phyloP scores from a whole-genome alignment of 2,113 vertebrate genomes.

The Bufo bufo region DNA sequence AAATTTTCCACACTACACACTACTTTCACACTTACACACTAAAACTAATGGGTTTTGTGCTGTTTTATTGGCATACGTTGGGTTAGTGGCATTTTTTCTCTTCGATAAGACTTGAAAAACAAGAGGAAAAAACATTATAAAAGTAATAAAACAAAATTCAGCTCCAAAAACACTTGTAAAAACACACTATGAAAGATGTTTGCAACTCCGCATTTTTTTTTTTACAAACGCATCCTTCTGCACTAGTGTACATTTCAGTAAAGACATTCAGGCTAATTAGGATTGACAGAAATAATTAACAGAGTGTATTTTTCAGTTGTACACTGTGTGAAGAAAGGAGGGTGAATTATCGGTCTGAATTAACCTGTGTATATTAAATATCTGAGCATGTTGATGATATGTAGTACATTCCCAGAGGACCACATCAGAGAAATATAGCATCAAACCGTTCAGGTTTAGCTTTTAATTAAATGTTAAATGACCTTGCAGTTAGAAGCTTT shows the following conservation, averaged over 20 bases:
- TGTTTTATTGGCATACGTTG: no score
- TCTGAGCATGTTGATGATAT: background rate
- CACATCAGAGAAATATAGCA: conserved; percentile 2
- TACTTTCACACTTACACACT: no score
- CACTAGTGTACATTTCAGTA: background rate
- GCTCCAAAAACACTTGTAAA: no score
- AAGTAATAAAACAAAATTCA: no score
- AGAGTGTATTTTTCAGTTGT: background rate
- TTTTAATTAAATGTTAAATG: conserved; percentile 6
- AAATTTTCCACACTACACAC: no score
- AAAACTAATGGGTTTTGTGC: no score
- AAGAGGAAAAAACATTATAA: no score
- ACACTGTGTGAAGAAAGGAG: background rate
- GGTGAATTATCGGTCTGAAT: background rate
- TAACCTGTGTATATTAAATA: conserved; percentile 3
- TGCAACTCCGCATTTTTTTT: no score
- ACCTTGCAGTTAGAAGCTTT: conserved; percentile 10
- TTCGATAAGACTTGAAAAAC: no score
- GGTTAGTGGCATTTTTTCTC: no score
- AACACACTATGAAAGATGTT: no score
- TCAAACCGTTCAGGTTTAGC: conserved; percentile 1
- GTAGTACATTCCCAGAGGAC: background rate
- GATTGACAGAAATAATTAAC: background rate
- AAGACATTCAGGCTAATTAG: background rate
- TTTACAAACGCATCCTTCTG: no score